These are phyloP conservation scores for Apis cerana DNA, from an alignment of 1,140 invertebrate species.

Conservation along the genomic window DNA sequence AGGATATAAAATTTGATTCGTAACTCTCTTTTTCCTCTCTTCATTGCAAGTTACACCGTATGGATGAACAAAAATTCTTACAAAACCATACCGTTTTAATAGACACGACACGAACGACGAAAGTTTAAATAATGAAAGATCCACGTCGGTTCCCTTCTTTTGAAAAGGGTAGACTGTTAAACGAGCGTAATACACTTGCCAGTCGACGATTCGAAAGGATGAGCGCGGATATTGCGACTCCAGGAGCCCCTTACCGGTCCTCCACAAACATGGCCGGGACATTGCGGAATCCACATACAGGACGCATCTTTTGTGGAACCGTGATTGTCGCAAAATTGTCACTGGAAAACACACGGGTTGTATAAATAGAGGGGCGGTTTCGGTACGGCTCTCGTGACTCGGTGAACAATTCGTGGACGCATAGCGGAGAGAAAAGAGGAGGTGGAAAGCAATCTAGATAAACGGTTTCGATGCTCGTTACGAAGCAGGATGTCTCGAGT, in stretches of 20 bases:
- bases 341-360: constrained; percentile 29
- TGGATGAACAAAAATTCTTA: too few species aligned
- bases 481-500: neutral
- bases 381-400: neutral
- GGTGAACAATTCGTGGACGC: constrained; percentile 21
- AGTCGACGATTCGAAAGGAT: constrained; percentile 47
- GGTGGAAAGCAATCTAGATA: constrained; percentile 24
- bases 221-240: constrained; percentile 56
- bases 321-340: constrained; percentile 45
- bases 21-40: too few species aligned
- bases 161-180: constrained; percentile 28
- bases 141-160: too few species aligned
- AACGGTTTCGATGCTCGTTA: constrained; percentile 22
- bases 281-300: constrained; percentile 32
- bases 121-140: constrained; percentile 1
- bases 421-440: neutral
- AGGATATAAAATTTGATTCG: too few species aligned
- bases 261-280: constrained; percentile 30
- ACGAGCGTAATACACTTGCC: constrained; percentile 36
- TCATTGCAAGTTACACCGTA: too few species aligned
- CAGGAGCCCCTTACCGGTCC: constrained; percentile 15
- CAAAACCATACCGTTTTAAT: too few species aligned
- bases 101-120: too few species aligned
- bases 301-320: constrained; percentile 36
- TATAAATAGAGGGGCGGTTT: constrained; percentile 48